Percentiles rank a stretch among this genome's conserved stretches.
These are phyloP conservation scores for Ardeotis arabs DNA, from an alignment of 2,113 vertebrate genomes.

Conservation along the genomic window DNA sequence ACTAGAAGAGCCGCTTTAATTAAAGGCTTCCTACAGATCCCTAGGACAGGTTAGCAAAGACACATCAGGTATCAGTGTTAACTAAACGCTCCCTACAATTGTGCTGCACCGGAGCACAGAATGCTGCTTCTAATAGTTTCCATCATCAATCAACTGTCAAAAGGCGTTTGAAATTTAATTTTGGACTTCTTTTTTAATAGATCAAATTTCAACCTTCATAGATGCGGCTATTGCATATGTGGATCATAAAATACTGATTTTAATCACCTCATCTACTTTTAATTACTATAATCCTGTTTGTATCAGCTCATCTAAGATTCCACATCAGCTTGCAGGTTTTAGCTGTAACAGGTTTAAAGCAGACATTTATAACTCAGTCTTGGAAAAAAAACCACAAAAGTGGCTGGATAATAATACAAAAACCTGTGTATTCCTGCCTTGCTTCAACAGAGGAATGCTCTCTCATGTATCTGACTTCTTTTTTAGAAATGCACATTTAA, in stretches of 20 bases:
- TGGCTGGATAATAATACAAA: not conserved
- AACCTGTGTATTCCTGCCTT: not conserved
- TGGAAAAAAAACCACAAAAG: not conserved
- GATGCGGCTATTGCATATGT: not conserved
- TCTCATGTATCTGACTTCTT: not conserved
- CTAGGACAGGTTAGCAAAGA: not conserved
- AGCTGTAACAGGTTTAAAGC: not conserved
- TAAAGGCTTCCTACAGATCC: not conserved
- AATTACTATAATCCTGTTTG: not conserved
- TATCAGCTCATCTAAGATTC: not conserved
- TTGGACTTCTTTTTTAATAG: not conserved
- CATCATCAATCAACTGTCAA: not conserved
- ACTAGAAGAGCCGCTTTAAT: not conserved
- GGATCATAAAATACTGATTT: not conserved
- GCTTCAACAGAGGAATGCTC: not conserved
- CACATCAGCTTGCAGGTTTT: not conserved
- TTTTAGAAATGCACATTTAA: not conserved
- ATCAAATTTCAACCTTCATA: not conserved
- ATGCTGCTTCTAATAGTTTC: not conserved
- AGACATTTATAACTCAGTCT: not conserved
- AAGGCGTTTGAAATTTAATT: not conserved
- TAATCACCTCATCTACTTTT: not conserved
- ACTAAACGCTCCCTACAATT: not conserved
- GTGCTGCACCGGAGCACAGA: not conserved
- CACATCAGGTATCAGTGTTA: not conserved